Percentiles rank a stretch among this genome's conserved stretches.
Evolutionary conservation across 2,113 vertebrate genomes (phyloP).

Genomic region (Chaenogobius annularis): DNA sequence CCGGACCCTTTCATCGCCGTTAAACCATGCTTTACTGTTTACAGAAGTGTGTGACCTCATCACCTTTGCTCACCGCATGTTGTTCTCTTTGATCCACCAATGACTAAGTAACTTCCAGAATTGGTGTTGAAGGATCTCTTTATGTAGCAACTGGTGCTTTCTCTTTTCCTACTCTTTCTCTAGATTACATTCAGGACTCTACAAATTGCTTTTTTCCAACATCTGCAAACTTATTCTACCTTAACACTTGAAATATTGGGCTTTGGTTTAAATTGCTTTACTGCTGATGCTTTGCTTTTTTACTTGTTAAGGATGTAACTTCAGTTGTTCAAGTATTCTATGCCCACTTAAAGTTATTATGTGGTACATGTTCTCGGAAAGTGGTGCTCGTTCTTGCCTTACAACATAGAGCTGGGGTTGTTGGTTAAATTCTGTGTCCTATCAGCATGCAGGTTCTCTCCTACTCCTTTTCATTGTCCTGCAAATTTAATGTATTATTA

Average conservation of each 20-base stretch:
- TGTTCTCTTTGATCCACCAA: constrained; percentile 16
- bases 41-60: constrained; percentile 23
- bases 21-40: constrained; percentile 41
- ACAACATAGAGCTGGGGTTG: not conserved
- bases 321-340: not conserved
- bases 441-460: not conserved
- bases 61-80: constrained; percentile 12
- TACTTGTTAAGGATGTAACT: not conserved
- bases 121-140: not conserved
- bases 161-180: not conserved
- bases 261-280: not conserved
- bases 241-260: not conserved
- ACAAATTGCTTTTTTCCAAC: too few species aligned
- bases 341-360: not conserved
- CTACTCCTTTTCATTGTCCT: too few species aligned
- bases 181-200: not conserved
- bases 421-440: not conserved
- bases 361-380: not conserved
- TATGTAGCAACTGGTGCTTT: not conserved
- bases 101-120: not conserved
- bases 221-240: not conserved
- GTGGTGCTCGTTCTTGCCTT: not conserved
- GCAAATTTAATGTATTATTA: too few species aligned
- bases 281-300: not conserved
- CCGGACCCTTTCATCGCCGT: constrained; percentile 47